Conservation (phyloP, 1,140 invertebrate species). For the Stenopsyche tienmushanensis region DNA sequence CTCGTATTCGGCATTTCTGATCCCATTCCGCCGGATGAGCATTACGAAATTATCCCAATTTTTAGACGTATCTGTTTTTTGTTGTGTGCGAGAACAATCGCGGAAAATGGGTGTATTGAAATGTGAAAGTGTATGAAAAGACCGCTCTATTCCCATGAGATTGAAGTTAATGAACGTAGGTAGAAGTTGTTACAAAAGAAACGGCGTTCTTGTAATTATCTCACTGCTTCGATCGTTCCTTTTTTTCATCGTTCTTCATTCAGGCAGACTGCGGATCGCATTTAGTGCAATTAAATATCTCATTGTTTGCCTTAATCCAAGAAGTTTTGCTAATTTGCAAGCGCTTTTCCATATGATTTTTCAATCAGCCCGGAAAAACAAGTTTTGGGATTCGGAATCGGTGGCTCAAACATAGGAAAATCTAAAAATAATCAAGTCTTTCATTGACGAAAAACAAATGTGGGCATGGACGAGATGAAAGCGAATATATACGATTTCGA, state of each 20-base stretch:
- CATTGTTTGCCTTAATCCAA: too few species aligned
- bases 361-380: neutral
- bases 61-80: neutral
- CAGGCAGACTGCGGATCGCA: neutral
- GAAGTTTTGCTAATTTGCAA: neutral
- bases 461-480: too few species aligned
- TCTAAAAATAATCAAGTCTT: too few species aligned
- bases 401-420: neutral
- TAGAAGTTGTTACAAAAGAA: slow-evolving; percentile 22
- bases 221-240: slow-evolving; percentile 18
- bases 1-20: too few species aligned
- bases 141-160: slow-evolving; percentile 29
- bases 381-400: neutral
- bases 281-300: neutral
- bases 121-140: slow-evolving; percentile 31
- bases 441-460: too few species aligned
- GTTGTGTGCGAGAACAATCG: neutral
- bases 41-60: neutral
- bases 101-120: slow-evolving; percentile 5
- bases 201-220: slow-evolving; percentile 28
- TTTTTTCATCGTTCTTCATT: neutral
- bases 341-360: neutral
- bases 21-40: neutral
- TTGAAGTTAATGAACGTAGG: slow-evolving; percentile 25
- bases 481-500: too few species aligned